Conservation (phyloP, 2,797 vertebrate genomes). For the Oreonectes daqikongensis region DNA sequence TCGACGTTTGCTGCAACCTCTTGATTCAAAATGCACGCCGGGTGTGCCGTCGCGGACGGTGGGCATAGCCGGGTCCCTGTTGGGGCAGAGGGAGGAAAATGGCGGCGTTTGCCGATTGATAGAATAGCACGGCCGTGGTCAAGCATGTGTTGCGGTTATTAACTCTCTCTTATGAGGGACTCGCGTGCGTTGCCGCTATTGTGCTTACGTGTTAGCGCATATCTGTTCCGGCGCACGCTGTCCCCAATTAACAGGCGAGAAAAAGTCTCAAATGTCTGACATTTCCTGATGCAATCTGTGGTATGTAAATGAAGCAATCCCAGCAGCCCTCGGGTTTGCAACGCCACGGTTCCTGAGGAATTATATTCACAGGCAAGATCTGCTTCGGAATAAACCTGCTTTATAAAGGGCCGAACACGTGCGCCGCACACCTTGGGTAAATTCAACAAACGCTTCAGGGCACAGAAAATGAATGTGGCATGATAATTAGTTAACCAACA, state of each 20-base stretch:
- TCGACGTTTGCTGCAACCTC: constrained; percentile 55
- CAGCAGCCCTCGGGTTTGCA: constrained; percentile 60
- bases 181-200: constrained; percentile 66
- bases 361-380: constrained; percentile 57
- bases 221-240: constrained; percentile 70
- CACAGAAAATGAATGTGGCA: constrained; percentile 72
- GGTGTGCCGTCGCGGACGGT: not conserved
- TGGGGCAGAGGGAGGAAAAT: constrained; percentile 11
- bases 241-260: constrained; percentile 67
- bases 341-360: constrained; percentile 57
- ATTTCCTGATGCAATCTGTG: constrained; percentile 73
- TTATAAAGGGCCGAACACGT: constrained; percentile 48
- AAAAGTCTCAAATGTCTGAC: constrained; percentile 57
- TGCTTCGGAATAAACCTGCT: constrained; percentile 66
- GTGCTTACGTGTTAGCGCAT: constrained; percentile 67
- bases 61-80: too few species aligned
- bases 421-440: constrained; percentile 64
- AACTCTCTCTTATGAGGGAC: constrained; percentile 65
- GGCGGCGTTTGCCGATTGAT: constrained; percentile 24
- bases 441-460: constrained; percentile 69
- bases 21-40: constrained; percentile 58
- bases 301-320: constrained; percentile 73
- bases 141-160: constrained; percentile 60
- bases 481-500: constrained; percentile 77
- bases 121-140: constrained; percentile 55